Base-by-base conservation (phyloP, 2,797 vertebrate genomes). In the Spea hammondii region DNA sequence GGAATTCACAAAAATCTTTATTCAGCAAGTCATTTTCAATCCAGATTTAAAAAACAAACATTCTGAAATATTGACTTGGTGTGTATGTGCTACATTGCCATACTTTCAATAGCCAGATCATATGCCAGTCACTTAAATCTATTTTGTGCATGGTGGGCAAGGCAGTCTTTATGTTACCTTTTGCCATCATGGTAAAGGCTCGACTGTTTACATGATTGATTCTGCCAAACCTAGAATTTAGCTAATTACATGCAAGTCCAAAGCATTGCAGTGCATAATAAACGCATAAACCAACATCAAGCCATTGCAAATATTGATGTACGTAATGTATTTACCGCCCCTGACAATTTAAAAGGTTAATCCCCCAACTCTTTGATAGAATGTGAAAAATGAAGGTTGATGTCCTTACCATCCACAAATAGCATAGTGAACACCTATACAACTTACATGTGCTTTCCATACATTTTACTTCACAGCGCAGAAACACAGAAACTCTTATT, bases 391-490 rank as follows among this genome's bases (percentile, higher is more conserved):
- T 3, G 2, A 32, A 32, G 55, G 1, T 5, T 13, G n/a, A 59
- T 5, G 4, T 3, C n/a, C 12, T 62, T 0, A 62, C n/a, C 14
- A 6, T 17, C n/a, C 59, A 62, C 14, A 64, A 10, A 65, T 65
- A 48, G 11, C 12, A 49, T 49, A 0, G 12, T 8, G 65, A 11
- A 68, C 10, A 68, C 47, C 65, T 68, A 48, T 47, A 49, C 48
- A 48, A 68, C 47, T 48, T 10, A 68, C 65, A 14, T 49, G 65
- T 50, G 65, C 65, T 66, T 66, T 47, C 49, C 46, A 73, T 32
- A 69, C 65, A 13, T n/a, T 46, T 62, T 70, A 70, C 57, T 62
- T 47, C 75, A 70, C 74, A 68, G 64, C 44, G 68, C 75, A 48
- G 44, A 49, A 68, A 48, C 13, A 70, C 12, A 62, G 14, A 47